phyloP scores from a whole-genome alignment of 2,797 vertebrate genomes.

The Chlorospingus semifuscus region DNA sequence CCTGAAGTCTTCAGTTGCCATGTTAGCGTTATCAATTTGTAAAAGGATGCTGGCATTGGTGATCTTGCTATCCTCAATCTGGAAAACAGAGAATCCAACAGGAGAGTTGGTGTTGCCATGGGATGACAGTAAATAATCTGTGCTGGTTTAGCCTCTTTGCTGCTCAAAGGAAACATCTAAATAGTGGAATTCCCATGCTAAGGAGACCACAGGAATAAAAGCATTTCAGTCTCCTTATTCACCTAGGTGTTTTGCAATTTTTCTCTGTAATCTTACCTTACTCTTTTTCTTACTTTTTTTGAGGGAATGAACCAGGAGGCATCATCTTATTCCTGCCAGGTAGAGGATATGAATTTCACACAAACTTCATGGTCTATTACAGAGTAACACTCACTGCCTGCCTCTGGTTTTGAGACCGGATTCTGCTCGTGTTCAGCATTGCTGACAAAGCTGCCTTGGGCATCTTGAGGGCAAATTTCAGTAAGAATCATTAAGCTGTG shows the following conservation, averaged over 20 bases:
- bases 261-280: background rate
- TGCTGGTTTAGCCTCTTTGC: background rate
- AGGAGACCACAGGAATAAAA: background rate
- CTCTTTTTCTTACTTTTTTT: background rate
- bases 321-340: background rate
- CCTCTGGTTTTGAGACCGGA: background rate
- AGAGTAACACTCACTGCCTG: background rate
- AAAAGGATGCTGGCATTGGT: constrained; percentile 73
- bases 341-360: background rate
- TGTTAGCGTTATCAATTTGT: constrained; percentile 79
- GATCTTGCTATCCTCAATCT: constrained; percentile 76
- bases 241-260: background rate
- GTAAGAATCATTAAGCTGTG: background rate
- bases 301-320: background rate
- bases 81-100: constrained; percentile 45
- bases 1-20: constrained; percentile 79
- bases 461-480: background rate
- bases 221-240: background rate
- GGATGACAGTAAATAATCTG: background rate
- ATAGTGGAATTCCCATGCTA: background rate
- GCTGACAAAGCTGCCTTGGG: background rate
- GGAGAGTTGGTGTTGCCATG: background rate
- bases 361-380: background rate
- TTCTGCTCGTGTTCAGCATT: background rate
- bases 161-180: background rate